Evolutionary conservation across 2,888 invertebrate species (phyloP).

Genomic region (Drosophila prostipennis): DNA sequence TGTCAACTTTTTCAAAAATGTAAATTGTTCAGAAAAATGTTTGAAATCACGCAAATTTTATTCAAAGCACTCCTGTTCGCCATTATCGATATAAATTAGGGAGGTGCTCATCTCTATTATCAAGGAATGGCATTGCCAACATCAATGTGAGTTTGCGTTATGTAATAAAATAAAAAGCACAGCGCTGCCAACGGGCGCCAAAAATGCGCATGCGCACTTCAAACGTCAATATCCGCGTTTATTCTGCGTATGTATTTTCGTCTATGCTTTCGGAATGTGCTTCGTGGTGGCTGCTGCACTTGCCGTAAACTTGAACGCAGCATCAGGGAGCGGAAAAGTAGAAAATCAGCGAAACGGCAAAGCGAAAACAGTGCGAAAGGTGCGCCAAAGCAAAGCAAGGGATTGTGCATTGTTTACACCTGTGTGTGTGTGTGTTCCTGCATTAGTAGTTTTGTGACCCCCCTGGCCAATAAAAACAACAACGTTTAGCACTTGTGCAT

Average conservation of each 20-base stretch:
- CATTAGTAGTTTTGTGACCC: conserved; percentile 9
- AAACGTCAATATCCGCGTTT: conserved; percentile 31
- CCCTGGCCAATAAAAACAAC: conserved; percentile 12
- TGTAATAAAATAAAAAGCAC: conserved; percentile 53
- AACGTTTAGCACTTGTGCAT: conserved; percentile 50
- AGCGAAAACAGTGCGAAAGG: conserved; percentile 15
- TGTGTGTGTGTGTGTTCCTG: conserved; percentile 17
- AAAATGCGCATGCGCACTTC: conserved; percentile 62
- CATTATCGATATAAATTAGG: conserved; percentile 13
- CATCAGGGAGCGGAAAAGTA: conserved; percentile 34
- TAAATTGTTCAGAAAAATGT: too few species aligned
- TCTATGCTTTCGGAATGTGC: conserved; percentile 40
- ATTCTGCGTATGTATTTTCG: conserved; percentile 40
- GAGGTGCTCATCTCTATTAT: conserved; percentile 12
- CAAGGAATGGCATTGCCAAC: conserved; percentile 51
- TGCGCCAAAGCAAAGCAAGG: conserved; percentile 36
- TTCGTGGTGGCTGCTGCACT: conserved; percentile 46
- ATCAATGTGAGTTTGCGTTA: conserved; percentile 37
- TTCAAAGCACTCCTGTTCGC: too few species aligned
- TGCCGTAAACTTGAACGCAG: conserved; percentile 46
- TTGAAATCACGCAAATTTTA: too few species aligned
- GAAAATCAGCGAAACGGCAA: conserved; percentile 10
- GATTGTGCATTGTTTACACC: conserved; percentile 60
- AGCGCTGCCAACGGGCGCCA: conserved; percentile 36
- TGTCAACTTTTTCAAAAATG: too few species aligned